Conservation (phyloP, 2,113 vertebrate species). For the Charina bottae region DNA sequence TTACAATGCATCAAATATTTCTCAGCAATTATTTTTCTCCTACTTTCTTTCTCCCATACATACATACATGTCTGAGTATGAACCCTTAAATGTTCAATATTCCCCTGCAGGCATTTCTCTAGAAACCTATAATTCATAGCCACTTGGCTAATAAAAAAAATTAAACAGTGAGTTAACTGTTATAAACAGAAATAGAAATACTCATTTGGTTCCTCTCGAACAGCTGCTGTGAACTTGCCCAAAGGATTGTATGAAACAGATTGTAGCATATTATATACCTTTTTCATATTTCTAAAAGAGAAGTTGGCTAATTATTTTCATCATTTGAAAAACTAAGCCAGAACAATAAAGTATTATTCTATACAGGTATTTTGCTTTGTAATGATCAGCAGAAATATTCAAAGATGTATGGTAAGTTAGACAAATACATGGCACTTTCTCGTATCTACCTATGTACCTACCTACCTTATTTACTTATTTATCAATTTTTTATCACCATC, state of each 20-base stretch:
- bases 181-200: conserved; percentile 22
- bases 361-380: background rate
- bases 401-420: background rate
- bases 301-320: background rate
- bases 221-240: fast-evolving
- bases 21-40: background rate
- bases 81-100: conserved; percentile 29
- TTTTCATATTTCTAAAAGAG: conserved; percentile 1
- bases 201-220: background rate
- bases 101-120: background rate
- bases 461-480: too few relatives aligned
- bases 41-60: conserved; percentile 13
- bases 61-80: conserved; percentile 25
- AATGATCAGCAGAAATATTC: background rate
- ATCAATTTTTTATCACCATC: too few relatives aligned
- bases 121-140: conserved; percentile 36
- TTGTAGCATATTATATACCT: background rate
- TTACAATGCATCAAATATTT: conserved; percentile 7
- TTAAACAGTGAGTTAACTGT: conserved; percentile 41
- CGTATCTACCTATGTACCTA: too few relatives aligned
- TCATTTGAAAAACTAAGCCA: background rate
- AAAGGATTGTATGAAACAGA: background rate
- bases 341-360: background rate
- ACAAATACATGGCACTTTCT: background rate
- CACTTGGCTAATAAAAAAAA: conserved; percentile 44